Base-by-base conservation (phyloP, 2,888 invertebrate species). In the Caenorhabditis sp. region DNA sequence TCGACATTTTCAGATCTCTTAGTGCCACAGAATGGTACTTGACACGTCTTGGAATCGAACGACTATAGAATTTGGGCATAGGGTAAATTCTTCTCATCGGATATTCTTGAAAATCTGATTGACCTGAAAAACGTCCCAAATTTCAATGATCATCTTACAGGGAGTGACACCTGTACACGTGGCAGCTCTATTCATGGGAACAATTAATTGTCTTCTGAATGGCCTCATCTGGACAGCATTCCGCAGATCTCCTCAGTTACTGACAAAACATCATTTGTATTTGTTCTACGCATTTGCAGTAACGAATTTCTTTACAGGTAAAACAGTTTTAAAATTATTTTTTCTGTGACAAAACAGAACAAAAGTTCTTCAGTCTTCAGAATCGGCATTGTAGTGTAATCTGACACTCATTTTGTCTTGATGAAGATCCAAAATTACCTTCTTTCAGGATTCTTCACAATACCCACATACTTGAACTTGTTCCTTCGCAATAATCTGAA, bases 281-380 rank as follows among this genome's bases (percentile, higher is more conserved):
- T 69, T 88, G n/a, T 88, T 88, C 64, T 88, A 86, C 28, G 81
- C 82, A 1, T 84, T 88, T 51, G 86, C 88, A 1, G 74, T 88
- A n/a, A 86, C 88, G 12, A 88, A 88, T 61, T 85, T 83, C 49
- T 80, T 88, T 31, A 86, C 88, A 44, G 88, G 88, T 88, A 26
- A 1, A 58, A 12, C 24, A 26, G n/a, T n/a, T 28, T 16, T 47
- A 7, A 47, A 19, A 19, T n/a, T 19, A 2, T 19, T 19, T 19
- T 47, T 47, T n/a, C n/a, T n/a, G n/a, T n/a, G n/a, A n/a, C n/a
- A n/a, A n/a, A n/a, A n/a, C n/a, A 51, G 49, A 19, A n/a, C 49
- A 49, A n/a, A 49, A n/a, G n/a, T 19, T 49, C 3, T 24, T 22
- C 7, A 49, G n/a, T n/a, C n/a, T 26, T 54, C 12, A 7, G 14